A percentile compares a stretch with the other conserved stretches of the same genome.
phyloP scores from a whole-genome alignment of 2,113 vertebrate genomes.

The human region DNA sequence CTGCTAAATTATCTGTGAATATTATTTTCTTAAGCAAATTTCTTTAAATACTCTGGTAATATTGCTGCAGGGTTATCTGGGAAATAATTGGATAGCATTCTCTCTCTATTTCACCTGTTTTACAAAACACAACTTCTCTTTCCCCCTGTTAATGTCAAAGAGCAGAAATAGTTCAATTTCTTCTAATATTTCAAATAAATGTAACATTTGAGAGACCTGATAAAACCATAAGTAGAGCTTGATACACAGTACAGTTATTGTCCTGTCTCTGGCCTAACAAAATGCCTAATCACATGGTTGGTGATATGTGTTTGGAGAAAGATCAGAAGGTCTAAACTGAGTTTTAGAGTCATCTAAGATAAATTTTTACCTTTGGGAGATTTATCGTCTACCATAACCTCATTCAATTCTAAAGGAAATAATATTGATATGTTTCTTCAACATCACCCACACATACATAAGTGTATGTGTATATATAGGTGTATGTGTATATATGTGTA shows the following conservation, averaged over 20 bases:
- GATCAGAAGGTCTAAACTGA: background rate
- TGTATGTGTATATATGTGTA: too few species aligned
- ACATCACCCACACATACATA: background rate
- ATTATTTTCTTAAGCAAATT: background rate
- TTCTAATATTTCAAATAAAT: conserved; percentile 39
- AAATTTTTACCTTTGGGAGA: background rate
- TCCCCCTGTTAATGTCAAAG: background rate
- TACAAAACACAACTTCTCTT: background rate
- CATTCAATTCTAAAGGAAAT: background rate
- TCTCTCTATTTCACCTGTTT: background rate
- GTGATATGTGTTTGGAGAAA: background rate
- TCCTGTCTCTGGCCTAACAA: background rate
- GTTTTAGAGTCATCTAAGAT: background rate
- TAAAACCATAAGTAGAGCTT: background rate
- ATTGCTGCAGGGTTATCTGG: background rate
- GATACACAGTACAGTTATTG: too few species aligned
- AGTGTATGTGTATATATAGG: background rate
- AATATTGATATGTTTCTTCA: background rate
- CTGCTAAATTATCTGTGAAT: background rate
- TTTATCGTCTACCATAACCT: background rate
- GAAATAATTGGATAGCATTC: background rate
- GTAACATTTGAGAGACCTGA: background rate
- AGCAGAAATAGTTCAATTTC: background rate
- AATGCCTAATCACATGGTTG: background rate
- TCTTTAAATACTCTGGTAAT: background rate